These are phyloP conservation scores for Coelopa frigida DNA, from an alignment of 1,140 invertebrate genomes.

Conservation along the genomic window DNA sequence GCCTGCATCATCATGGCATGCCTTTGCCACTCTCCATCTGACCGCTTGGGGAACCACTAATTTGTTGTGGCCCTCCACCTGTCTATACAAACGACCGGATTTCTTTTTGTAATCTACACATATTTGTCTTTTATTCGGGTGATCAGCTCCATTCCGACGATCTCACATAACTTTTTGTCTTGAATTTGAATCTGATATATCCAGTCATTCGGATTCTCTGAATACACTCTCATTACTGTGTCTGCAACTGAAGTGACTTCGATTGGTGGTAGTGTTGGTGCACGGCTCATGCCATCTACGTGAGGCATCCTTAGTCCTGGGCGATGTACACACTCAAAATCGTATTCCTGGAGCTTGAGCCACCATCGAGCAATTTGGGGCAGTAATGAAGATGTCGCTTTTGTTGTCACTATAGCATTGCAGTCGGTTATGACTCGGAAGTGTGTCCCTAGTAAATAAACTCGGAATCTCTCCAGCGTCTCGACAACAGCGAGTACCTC, in stretches of 20 bases:
- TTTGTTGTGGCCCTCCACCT: neutral
- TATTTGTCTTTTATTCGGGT: conserved; percentile 1
- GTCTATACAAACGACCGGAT: neutral
- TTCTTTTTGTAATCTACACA: no score
- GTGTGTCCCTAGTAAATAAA: conserved; percentile 8
- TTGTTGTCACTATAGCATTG: conserved; percentile 4
- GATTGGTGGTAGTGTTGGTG: neutral
- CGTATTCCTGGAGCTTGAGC: conserved; percentile 14
- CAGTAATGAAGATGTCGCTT: conserved; percentile 7
- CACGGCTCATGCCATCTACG: neutral
- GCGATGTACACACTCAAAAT: conserved; percentile 5
- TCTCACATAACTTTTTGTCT: neutral
- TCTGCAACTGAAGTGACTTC: neutral
- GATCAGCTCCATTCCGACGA: neutral
- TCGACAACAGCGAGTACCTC: conserved; percentile 19
- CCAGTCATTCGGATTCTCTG: no score
- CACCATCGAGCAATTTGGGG: conserved; percentile 37
- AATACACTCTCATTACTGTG: neutral
- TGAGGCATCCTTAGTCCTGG: neutral
- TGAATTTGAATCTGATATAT: conserved; percentile 4
- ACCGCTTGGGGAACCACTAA: conserved; percentile 6
- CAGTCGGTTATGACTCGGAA: conserved; percentile 16
- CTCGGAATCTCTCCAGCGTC: conserved; percentile 10
- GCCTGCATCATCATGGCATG: conserved; percentile 7
- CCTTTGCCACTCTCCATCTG: conserved; percentile 7